Evolutionary conservation across 2,113 vertebrate species (phyloP).

Genomic region (Cyphomyrus discorhynchus): DNA sequence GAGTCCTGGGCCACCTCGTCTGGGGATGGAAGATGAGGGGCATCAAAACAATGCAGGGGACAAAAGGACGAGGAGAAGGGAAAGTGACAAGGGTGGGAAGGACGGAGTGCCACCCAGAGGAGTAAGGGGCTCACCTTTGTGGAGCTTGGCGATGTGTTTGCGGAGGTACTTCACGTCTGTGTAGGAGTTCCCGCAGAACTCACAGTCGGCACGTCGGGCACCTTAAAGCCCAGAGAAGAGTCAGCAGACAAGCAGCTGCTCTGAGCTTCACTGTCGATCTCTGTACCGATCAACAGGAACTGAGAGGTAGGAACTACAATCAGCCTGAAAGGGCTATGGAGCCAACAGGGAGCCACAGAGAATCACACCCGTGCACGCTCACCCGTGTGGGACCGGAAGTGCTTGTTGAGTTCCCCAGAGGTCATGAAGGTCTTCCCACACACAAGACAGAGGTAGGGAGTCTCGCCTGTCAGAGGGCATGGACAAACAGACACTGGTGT

Average conservation of each 20-base stretch:
- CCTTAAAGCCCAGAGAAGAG: slow-evolving; percentile 51
- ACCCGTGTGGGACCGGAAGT: slow-evolving; percentile 91
- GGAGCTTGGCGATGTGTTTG: slow-evolving; percentile 89
- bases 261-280: neutral
- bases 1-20: slow-evolving; percentile 37
- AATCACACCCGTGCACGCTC: slow-evolving; percentile 4
- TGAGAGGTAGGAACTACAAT: neutral
- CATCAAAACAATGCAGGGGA: neutral
- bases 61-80: neutral
- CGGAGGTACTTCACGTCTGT: slow-evolving; percentile 93
- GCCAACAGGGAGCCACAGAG: neutral
- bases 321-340: neutral
- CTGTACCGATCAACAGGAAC: neutral
- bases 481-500: neutral
- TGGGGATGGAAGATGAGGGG: neutral
- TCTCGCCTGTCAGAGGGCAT: slow-evolving; percentile 63
- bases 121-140: slow-evolving; percentile 64
- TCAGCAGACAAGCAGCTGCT: neutral
- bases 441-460: slow-evolving; percentile 80
- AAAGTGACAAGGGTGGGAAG: neutral
- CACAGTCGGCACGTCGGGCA: slow-evolving; percentile 87
- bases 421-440: slow-evolving; percentile 86
- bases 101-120: neutral
- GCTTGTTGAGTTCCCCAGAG: slow-evolving; percentile 91
- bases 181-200: slow-evolving; percentile 91